These are phyloP conservation scores for Prinia subflava DNA, from an alignment of 2,113 vertebrate species.

Conservation along the genomic window DNA sequence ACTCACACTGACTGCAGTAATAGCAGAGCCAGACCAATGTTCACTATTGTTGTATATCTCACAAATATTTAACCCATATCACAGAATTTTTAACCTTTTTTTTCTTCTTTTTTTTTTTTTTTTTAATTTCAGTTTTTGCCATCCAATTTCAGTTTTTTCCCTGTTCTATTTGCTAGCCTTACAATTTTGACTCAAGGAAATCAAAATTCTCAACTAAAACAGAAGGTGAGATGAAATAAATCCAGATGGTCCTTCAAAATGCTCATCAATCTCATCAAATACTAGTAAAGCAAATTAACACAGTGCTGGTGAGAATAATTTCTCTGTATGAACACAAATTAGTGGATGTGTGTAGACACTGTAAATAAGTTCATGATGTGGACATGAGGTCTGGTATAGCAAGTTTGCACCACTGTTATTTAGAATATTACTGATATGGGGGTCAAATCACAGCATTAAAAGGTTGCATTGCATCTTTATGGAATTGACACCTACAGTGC, in stretches of 20 bases:
- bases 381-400: not conserved
- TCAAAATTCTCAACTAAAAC: not conserved
- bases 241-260: not conserved
- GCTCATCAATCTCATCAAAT: not conserved
- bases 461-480: not conserved
- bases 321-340: not conserved
- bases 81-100: not conserved
- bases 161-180: not conserved
- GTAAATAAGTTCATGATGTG: not conserved
- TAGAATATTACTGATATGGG: not conserved
- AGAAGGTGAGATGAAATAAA: not conserved
- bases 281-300: not conserved
- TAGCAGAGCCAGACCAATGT: not conserved
- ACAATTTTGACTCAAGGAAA: not conserved
- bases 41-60: not conserved
- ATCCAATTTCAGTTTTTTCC: accelerated
- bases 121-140: not conserved
- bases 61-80: not conserved
- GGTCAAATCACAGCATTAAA: not conserved
- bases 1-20: not conserved
- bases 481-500: not conserved
- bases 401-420: not conserved
- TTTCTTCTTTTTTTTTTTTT: not conserved
- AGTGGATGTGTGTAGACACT: not conserved
- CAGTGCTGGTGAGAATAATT: not conserved